Percentiles rank a stretch among this genome's conserved stretches.
Evolutionary conservation across 2,797 vertebrate genomes (phyloP).

Genomic region (Macrochelys suwanniensis): DNA sequence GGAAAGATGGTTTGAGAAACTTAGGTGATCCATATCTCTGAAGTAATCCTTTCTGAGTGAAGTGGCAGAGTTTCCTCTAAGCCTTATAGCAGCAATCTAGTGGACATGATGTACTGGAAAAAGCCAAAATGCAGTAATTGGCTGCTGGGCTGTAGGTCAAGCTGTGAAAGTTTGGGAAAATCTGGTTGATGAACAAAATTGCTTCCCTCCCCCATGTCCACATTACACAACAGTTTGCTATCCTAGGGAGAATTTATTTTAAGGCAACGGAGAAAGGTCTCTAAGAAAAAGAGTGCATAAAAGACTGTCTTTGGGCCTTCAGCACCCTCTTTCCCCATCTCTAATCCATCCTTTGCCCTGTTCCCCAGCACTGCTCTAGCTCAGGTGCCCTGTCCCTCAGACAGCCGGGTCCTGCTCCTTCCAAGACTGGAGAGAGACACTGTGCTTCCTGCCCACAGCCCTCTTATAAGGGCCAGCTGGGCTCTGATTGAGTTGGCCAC

Average conservation of each 20-base stretch:
- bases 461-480: too few relatives aligned
- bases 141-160: background rate
- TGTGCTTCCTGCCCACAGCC: too few relatives aligned
- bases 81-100: constrained; percentile 28
- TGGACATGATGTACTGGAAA: background rate
- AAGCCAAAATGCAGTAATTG: background rate
- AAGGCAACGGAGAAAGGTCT: background rate
- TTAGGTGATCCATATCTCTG: constrained; percentile 18
- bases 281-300: background rate
- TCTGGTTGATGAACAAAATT: background rate
- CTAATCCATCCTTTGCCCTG: background rate
- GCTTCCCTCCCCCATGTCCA: background rate
- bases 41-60: constrained; percentile 56
- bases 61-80: constrained; percentile 51
- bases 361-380: too few relatives aligned
- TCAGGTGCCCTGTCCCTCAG: too few relatives aligned
- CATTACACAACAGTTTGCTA: background rate
- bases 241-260: background rate
- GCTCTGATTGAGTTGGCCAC: too few relatives aligned
- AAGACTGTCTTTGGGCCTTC: background rate
- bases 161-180: background rate
- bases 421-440: too few relatives aligned
- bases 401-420: too few relatives aligned
- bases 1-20: constrained; percentile 25
- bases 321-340: background rate